A percentile compares a stretch with the other conserved stretches of the same genome.
These are phyloP conservation scores for Eleginops maclovinus DNA, from an alignment of 2,113 vertebrate species.

Conservation along the genomic window DNA sequence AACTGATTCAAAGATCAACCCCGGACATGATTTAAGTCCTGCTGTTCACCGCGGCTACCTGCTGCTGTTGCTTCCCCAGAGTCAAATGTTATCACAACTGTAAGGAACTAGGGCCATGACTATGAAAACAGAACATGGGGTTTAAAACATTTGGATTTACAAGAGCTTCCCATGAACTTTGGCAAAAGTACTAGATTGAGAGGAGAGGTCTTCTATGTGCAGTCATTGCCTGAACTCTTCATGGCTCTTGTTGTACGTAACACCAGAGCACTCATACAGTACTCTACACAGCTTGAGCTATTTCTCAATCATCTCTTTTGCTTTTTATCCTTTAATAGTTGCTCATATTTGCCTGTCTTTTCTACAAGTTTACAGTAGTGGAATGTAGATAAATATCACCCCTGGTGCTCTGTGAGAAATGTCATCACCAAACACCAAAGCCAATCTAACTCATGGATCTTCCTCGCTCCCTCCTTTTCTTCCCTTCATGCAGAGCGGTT, in stretches of 20 bases:
- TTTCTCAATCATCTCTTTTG: not conserved
- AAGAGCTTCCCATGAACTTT: not conserved
- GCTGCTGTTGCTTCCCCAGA: conserved; percentile 4
- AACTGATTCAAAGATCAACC: not conserved
- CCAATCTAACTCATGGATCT: not conserved
- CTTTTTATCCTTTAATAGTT: not conserved
- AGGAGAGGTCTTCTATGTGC: not conserved
- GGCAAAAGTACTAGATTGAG: not conserved
- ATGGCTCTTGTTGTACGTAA: not conserved
- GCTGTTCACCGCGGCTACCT: not conserved
- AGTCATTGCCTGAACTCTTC: not conserved
- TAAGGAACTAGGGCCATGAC: conserved; percentile 28
- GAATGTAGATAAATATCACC: not conserved
- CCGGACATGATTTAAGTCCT: not conserved
- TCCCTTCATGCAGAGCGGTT: conserved; percentile 79
- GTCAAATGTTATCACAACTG: conserved; percentile 39
- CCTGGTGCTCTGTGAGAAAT: not conserved
- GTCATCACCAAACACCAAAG: not conserved
- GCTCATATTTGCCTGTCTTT: not conserved
- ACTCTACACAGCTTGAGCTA: not conserved
- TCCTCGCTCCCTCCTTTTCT: not conserved
- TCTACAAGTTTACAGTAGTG: not conserved
- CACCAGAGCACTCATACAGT: not conserved
- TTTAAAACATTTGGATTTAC: conserved; percentile 28
- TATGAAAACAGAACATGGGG: conserved; percentile 30